Conservation (phyloP, 2,797 vertebrate genomes). For the Arctocebus calabarensis region DNA sequence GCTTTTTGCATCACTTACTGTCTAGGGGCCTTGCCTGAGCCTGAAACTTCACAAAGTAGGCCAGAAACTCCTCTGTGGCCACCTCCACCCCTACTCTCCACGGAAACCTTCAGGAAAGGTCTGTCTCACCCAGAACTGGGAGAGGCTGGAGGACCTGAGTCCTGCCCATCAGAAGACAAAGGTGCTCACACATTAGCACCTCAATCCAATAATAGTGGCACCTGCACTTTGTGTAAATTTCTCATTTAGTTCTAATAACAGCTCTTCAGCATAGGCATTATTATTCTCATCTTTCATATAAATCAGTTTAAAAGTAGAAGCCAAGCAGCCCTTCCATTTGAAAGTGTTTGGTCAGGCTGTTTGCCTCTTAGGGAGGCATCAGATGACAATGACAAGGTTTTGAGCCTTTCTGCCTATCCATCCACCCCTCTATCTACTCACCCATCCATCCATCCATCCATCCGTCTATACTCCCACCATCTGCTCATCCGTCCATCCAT, state of each 20-base stretch:
- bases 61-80: neutral
- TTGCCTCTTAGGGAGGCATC: neutral
- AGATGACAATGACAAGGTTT: neutral
- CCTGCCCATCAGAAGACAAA: neutral
- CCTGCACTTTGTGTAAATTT: neutral
- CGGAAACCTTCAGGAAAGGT: neutral
- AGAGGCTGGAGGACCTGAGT: neutral
- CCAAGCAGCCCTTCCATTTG: constrained; percentile 38
- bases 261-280: neutral
- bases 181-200: neutral
- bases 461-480: no score
- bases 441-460: no score
- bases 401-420: neutral
- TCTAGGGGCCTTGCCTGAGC: constrained; percentile 30
- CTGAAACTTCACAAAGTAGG: neutral
- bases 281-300: neutral
- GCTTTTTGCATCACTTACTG: neutral
- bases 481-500: no score
- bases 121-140: neutral
- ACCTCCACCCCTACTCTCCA: neutral
- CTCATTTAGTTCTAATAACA: constrained; percentile 29
- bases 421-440: no score
- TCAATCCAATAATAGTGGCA: neutral
- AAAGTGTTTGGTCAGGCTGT: constrained; percentile 26
- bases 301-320: constrained; percentile 56